Base-by-base conservation (phyloP, 2,888 invertebrate genomes). In the Hermaeophaga mercurialis region DNA sequence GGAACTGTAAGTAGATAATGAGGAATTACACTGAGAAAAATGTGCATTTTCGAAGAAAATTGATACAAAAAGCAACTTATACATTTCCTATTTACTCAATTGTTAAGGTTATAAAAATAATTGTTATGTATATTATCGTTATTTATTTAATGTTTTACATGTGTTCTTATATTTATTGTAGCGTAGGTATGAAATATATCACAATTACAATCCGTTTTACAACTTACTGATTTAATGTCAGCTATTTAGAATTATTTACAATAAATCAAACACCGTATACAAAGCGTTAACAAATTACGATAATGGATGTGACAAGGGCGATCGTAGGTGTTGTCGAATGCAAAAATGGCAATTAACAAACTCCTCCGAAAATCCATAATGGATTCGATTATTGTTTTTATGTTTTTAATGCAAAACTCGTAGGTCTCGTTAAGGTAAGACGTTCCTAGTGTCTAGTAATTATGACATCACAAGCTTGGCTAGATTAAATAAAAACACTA, bases 311-410 rank as follows among this genome's bases (percentile, higher is more conserved):
- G 41, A 28, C 41, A 50, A 50, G 49, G 49, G 31, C 49, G 19
- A 18, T 12, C 31, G 49, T 50, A 39, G 49, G 49, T 31, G 39
- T 41, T 39, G 7, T 12, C 28, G 41, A 31, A 31, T 41, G 41
- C 31, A 50, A 50, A 50, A 50, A 50, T 41, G 22, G 31, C 31
- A 18, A 50, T 49, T 49, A 49, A 39, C 9, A 18, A 36, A 50
- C 49, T 49, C 38, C 49, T 15, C 31, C 31, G 17, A 50, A 48
- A 50, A 41, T 31, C 41, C 49, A 50, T 50, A 50, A 31, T 41
- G 15, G 41, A 19, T 50, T 50, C 6, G 39, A 50, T 31, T 18
- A 50, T 31, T 41, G 14, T 41, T 50, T 47, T 47, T 47, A 47
- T 47, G 15, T 47, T 47, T 47, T 50, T 50, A 50, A 41, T 49